Evolutionary conservation across 2,888 invertebrate genomes (phyloP).

Genomic region (Ophioninae sp.): DNA sequence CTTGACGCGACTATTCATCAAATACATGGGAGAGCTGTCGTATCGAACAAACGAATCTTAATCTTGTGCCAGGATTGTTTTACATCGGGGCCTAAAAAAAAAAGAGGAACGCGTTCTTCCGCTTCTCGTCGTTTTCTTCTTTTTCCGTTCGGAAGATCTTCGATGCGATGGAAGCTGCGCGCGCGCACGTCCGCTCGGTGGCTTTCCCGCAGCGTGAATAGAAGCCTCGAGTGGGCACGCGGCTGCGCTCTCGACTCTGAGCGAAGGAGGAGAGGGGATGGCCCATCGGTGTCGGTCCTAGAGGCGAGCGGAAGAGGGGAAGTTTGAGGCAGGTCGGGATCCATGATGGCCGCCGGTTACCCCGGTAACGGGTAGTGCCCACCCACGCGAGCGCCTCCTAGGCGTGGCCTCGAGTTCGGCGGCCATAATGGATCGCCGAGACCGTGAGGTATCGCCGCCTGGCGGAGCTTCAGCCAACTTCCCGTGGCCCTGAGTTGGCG

Average conservation of each 20-base stretch:
- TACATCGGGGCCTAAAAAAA: background rate
- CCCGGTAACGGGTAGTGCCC: constrained; percentile 69
- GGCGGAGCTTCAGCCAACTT: constrained; percentile 47
- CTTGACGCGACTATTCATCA: constrained; percentile 15
- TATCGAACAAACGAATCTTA: constrained; percentile 28
- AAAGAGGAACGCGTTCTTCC: constrained; percentile 2
- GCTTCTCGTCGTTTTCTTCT: background rate
- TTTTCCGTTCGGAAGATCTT: background rate
- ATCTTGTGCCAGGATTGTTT: constrained; percentile 30
- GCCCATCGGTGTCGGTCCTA: background rate
- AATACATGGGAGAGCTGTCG: constrained; percentile 27
- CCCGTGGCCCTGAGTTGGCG: background rate
- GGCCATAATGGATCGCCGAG: constrained; percentile 74
- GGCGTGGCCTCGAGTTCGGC: constrained; percentile 73
- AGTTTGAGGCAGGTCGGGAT: constrained; percentile 76
- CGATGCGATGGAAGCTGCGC: background rate
- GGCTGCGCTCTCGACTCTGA: background rate
- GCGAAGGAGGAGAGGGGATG: background rate
- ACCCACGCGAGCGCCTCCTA: constrained; percentile 57
- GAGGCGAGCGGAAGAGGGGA: constrained; percentile 56
- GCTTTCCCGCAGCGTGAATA: constrained; percentile 2
- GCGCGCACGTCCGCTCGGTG: background rate
- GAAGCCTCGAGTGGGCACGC: background rate
- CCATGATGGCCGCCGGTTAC: constrained; percentile 77
- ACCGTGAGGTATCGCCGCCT: constrained; percentile 76